phyloP scores from a whole-genome alignment of 2,113 vertebrate species.

The crab-eating macaque (Macaca fascicularis) region T2T-MFA8v1.1 NC_088379.1:108165001-108165500 shows the following conservation, averaged over 20 bases:
- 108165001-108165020: neutral
- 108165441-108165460: neutral
- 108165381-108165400: neutral
- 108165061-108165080: neutral
- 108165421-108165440: neutral
- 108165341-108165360: neutral
- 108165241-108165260: neutral
- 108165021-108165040: too few species aligned
- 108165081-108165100: neutral
- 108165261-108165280: neutral
- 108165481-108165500: neutral
- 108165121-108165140: neutral
- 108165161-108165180: neutral
- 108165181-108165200: neutral
- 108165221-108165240: neutral
- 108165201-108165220: neutral
- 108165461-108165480: neutral
- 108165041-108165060: neutral
- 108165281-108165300: neutral
- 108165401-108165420: neutral
- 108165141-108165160: neutral
- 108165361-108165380: neutral
- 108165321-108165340: neutral
- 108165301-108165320: neutral
- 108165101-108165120: neutral